Conservation (phyloP, 2,113 vertebrate genomes). For the Lasiurus borealis region DNA sequence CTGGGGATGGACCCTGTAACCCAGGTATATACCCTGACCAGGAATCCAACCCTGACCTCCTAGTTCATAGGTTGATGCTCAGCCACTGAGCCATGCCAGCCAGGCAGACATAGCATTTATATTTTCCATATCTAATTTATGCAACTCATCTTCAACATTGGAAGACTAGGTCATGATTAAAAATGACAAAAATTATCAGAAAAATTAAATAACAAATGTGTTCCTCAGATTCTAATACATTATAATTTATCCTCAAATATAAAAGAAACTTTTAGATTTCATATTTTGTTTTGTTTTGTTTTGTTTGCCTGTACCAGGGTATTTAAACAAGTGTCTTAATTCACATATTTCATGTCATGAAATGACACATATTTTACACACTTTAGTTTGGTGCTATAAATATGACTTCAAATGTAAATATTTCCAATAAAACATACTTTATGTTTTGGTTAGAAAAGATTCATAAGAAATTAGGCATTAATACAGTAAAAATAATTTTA, state of each 20-base stretch:
- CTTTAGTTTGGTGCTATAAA: neutral
- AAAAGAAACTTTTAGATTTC: neutral
- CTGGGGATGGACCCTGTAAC: too few species aligned
- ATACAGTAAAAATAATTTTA: neutral
- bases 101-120: neutral
- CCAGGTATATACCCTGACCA: too few species aligned
- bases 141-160: neutral
- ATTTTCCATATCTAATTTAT: neutral
- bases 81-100: too few species aligned
- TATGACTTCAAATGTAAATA: neutral
- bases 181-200: neutral
- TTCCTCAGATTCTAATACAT: neutral
- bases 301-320: neutral
- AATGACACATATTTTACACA: neutral
- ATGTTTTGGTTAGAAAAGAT: neutral
- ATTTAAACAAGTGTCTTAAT: neutral
- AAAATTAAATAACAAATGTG: neutral
- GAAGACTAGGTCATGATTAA: neutral
- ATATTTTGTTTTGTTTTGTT: neutral
- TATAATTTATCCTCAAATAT: neutral
- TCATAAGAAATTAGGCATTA: neutral
- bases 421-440: constrained; percentile 20
- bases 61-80: too few species aligned
- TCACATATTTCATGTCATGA: neutral
- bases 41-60: too few species aligned